Conservation (phyloP, 2,113 vertebrate genomes). For the Poeciliopsis turrubarensis region DNA sequence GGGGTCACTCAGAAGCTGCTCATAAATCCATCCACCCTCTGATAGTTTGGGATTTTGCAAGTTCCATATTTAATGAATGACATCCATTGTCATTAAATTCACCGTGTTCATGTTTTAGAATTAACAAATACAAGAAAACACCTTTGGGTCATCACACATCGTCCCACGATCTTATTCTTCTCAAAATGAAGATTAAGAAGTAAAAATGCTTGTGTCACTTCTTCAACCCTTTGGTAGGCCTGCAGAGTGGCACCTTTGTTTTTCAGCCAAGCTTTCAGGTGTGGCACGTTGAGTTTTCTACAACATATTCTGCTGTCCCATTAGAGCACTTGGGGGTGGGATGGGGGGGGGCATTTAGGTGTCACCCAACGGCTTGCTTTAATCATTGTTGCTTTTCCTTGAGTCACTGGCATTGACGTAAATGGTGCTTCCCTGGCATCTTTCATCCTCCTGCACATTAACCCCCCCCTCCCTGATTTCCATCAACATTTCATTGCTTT, state of each 20-base stretch:
- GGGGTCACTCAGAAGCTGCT: no score
- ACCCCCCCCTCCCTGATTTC: neutral
- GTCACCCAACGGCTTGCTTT: slow-evolving; percentile 66
- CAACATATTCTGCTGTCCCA: slow-evolving; percentile 37
- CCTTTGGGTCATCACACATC: no score
- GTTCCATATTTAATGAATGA: no score
- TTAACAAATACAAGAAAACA: no score
- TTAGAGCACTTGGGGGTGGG: slow-evolving; percentile 23
- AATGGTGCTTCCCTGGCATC: slow-evolving; percentile 47
- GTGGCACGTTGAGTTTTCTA: neutral
- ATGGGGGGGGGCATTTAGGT: slow-evolving; percentile 16
- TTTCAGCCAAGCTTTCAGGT: neutral
- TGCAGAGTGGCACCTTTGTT: neutral
- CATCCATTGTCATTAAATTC: no score
- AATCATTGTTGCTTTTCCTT: slow-evolving; percentile 52
- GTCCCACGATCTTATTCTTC: no score
- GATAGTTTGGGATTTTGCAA: no score
- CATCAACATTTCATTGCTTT: slow-evolving; percentile 52
- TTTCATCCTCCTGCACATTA: slow-evolving; percentile 25
- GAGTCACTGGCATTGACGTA: slow-evolving; percentile 49
- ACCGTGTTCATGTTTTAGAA: no score
- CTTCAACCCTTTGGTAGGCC: neutral
- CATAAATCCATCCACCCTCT: no score
- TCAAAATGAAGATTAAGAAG: no score
- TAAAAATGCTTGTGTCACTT: no score